Percentiles rank a stretch among this genome's conserved stretches.
Conservation (phyloP, 2,113 vertebrate genomes). For the Eonycteris spelaea region DNA sequence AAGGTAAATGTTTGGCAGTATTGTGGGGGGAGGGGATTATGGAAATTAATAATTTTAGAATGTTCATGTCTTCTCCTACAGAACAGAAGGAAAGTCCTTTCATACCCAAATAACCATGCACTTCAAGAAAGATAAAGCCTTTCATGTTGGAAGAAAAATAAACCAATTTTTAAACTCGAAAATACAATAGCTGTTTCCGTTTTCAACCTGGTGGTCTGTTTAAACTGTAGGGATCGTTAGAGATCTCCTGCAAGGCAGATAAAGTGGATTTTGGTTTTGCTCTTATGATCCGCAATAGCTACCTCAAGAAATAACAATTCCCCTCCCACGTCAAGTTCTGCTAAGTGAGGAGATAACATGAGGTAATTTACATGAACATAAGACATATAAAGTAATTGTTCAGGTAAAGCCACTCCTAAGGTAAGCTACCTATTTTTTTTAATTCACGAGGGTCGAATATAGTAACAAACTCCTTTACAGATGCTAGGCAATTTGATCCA, state of each 20-base stretch:
- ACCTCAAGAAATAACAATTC: background rate
- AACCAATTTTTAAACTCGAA: slow-evolving; percentile 11
- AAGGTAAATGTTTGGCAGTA: background rate
- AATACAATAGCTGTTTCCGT: background rate
- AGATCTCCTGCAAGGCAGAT: background rate
- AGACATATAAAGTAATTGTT: background rate
- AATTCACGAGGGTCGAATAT: background rate
- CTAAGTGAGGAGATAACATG: background rate
- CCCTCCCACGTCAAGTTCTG: background rate
- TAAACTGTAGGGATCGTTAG: background rate
- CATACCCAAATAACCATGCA: background rate
- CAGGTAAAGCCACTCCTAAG: background rate
- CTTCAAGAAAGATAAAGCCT: background rate
- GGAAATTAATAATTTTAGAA: background rate
- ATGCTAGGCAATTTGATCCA: background rate
- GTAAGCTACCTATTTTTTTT: background rate
- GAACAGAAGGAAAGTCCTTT: background rate
- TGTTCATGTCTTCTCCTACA: background rate
- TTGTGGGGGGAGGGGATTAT: background rate
- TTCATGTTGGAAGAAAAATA: slow-evolving; percentile 44
- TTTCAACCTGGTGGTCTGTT: slow-evolving; percentile 36
- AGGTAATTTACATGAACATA: background rate
- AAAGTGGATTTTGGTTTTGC: slow-evolving; percentile 16
- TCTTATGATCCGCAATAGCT: background rate
- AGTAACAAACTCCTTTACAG: background rate